Conservation (phyloP, 2,888 invertebrate species). For the Volucella zonaria region DNA sequence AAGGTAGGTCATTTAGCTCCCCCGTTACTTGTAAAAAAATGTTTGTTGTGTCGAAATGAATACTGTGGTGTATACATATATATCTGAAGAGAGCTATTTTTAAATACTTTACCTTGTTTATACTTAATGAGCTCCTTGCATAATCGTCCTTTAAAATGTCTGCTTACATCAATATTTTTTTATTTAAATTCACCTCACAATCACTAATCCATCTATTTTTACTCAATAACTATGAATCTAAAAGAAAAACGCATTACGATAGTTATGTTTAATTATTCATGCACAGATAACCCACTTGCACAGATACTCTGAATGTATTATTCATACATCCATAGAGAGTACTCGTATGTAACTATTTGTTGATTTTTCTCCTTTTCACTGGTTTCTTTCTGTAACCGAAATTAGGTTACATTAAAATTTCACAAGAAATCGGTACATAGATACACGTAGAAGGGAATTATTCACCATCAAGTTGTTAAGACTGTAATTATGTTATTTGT, state of each 20-base stretch:
- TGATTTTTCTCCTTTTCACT: conserved; percentile 14
- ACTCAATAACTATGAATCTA: conserved; percentile 46
- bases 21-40: too few species aligned
- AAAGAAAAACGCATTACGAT: conserved; percentile 26
- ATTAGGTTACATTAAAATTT: conserved; percentile 21
- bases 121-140: too few species aligned
- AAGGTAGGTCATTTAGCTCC: too few species aligned
- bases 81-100: too few species aligned
- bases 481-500: neutral
- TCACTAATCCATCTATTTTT: conserved; percentile 32
- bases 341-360: conserved; percentile 24
- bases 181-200: neutral
- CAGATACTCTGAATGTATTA: conserved; percentile 33
- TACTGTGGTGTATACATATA: too few species aligned
- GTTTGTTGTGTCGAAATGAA: too few species aligned
- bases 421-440: conserved; percentile 5
- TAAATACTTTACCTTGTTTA: neutral
- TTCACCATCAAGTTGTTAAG: conserved; percentile 41
- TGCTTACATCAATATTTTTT: neutral
- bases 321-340: conserved; percentile 45
- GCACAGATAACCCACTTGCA: conserved; percentile 4
- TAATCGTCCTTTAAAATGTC: neutral
- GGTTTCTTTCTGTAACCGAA: neutral
- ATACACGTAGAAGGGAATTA: conserved; percentile 21
- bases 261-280: conserved; percentile 27